These are phyloP conservation scores for Thamnophis elegans DNA, from an alignment of 2,797 vertebrate genomes.

Conservation along the genomic window DNA sequence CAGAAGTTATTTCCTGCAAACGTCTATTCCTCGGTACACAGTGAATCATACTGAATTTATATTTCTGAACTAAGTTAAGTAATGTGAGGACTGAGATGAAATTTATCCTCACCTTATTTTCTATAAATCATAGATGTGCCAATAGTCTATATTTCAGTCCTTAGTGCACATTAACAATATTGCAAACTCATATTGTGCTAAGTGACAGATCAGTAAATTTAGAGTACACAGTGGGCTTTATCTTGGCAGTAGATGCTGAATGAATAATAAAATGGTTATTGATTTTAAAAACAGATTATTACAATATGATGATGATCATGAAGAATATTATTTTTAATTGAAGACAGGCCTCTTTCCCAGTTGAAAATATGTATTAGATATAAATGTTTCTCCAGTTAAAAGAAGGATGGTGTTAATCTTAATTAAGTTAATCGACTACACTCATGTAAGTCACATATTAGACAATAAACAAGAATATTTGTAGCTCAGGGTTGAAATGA, in stretches of 20 bases:
- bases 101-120: conserved; percentile 57
- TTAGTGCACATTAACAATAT: conserved; percentile 65
- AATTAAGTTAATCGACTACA: conserved; percentile 45
- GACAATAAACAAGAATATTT: background rate
- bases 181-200: conserved; percentile 63
- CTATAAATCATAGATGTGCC: conserved; percentile 65
- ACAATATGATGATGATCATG: conserved; percentile 53
- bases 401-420: conserved; percentile 56
- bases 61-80: conserved; percentile 51
- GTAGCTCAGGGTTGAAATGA: background rate
- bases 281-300: conserved; percentile 69
- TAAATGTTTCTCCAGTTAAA: conserved; percentile 31
- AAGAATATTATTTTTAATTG: conserved; percentile 41
- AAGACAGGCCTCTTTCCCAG: conserved; percentile 39
- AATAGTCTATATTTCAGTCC: conserved; percentile 63
- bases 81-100: conserved; percentile 49
- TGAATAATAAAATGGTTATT: conserved; percentile 70
- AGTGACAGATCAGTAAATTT: conserved; percentile 61
- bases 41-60: conserved; percentile 63
- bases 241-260: conserved; percentile 52
- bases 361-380: conserved; percentile 49
- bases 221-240: conserved; percentile 51
- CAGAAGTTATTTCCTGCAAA: conserved; percentile 43
- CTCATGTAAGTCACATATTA: conserved; percentile 27
- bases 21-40: conserved; percentile 46